Percentiles rank a stretch among this genome's conserved stretches.
These are phyloP conservation scores for Cheilosia impressa DNA, from an alignment of 2,888 invertebrate species.

Conservation along the genomic window DNA sequence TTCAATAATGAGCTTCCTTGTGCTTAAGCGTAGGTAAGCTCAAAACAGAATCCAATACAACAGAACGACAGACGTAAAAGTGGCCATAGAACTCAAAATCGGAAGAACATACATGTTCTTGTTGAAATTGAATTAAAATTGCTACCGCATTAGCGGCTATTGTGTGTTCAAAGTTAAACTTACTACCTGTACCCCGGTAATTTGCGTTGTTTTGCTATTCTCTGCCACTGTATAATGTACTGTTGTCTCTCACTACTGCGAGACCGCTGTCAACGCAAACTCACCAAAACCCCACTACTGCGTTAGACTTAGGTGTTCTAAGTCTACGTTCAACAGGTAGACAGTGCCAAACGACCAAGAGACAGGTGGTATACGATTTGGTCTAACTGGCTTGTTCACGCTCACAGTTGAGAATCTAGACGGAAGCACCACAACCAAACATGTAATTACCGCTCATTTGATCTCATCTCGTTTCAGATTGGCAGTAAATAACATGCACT, in stretches of 20 bases:
- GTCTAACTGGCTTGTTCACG: conserved; percentile 44
- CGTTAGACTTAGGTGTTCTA: too few species aligned
- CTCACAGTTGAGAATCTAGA: conserved; percentile 23
- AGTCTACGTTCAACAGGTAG: conserved; percentile 19
- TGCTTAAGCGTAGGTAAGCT: background rate
- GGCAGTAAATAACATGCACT: conserved; percentile 97
- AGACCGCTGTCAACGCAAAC: too few species aligned
- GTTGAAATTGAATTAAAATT: background rate
- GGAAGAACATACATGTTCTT: background rate
- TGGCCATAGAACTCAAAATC: background rate
- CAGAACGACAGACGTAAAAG: background rate
- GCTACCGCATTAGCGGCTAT: background rate
- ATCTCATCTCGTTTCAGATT: conserved; percentile 86
- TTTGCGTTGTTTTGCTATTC: background rate
- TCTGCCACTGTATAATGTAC: background rate
- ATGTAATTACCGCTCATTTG: conserved; percentile 61
- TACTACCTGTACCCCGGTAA: background rate
- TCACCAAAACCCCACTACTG: background rate
- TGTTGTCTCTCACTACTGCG: conserved; percentile 16
- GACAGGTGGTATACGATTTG: conserved; percentile 65
- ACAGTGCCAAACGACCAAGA: conserved; percentile 28
- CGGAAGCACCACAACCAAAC: conserved; percentile 25
- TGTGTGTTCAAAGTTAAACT: background rate
- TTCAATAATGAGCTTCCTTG: background rate
- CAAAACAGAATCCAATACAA: background rate